phyloP scores from a whole-genome alignment of 1,140 invertebrate species.

The Drosophila bipectinata region DNA sequence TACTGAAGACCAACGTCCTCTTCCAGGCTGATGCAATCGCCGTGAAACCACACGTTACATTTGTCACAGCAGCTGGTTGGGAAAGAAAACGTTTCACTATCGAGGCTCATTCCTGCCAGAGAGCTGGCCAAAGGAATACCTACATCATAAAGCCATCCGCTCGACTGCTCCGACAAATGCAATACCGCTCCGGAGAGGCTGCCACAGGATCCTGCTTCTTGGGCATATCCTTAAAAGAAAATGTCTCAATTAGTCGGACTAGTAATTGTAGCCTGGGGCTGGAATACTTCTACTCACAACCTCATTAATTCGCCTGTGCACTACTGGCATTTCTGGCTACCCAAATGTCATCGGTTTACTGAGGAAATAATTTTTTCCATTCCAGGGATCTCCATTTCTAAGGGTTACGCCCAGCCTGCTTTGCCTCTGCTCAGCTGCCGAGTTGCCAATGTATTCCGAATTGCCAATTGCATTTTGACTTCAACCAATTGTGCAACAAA shows the following conservation, averaged over 20 bases:
- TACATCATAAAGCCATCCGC: constrained; percentile 13
- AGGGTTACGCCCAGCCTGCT: constrained; percentile 1
- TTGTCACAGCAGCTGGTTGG: background rate
- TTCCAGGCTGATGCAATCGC: background rate
- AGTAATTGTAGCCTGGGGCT: background rate
- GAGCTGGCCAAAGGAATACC: background rate
- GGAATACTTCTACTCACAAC: background rate
- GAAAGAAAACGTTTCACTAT: background rate
- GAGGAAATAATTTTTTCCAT: background rate
- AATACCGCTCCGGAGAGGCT: background rate
- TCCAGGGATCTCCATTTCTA: constrained; percentile 6
- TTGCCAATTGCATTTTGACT: constrained; percentile 11
- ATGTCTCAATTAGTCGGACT: background rate
- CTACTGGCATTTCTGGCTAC: background rate
- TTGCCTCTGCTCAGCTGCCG: background rate
- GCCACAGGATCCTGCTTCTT: too few species aligned
- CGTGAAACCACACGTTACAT: background rate
- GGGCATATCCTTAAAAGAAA: too few species aligned
- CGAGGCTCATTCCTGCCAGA: background rate
- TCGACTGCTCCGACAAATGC: background rate
- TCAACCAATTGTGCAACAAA: constrained; percentile 23
- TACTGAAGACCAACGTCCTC: constrained; percentile 1
- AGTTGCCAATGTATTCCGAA: constrained; percentile 2
- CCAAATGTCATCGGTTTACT: background rate
- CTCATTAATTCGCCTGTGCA: background rate